Evolutionary conservation across 2,113 vertebrate species (phyloP), one percentile per base, ranked within the genome.

Genomic region (Dolichotis patagonum): DNA sequence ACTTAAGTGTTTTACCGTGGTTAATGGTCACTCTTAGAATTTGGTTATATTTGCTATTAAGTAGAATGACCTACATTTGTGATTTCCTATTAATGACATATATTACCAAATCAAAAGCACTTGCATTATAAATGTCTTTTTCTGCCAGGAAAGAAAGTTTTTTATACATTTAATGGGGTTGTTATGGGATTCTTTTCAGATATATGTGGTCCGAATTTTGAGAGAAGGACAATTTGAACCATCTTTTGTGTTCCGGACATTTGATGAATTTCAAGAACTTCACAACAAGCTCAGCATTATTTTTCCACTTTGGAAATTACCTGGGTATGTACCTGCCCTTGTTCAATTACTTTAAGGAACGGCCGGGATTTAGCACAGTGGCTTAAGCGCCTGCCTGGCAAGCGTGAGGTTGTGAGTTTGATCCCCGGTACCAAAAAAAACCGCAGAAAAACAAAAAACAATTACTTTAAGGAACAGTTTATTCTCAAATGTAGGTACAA

Each of bases 211-310:
- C 88, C 99, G 99, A 98, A 98, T 99, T 97, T 95, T 99, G 94
- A 99, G 99, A 96, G 99, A 99, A 94, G 99, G 99, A 28, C 99
- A 99, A 92, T 98, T 98, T 35, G 99, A 99, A 88, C 99, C 99
- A 38, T 98, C 99, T 0, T 99, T 99, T 98, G 98, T 99, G 95
- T 99, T 99, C 98, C 99, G 99, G 96, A 99, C 99, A 38, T 99
- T 99, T 98, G 99, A 99, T 78, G 99, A 99, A 97, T 99, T 99
- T 98, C 99, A 99, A 98, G 99, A 99, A 98, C 99, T 99, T 65
- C 99, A 99, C 98, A 99, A 99, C 98, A 99, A 99, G 95, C 99
- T 99, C 88, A 98, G 98, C 96, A 99, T 99, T 98, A 98, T 99
- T 56, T 99, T 99, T 97, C 99, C 99, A 54, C 99, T 99, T 84